Evolutionary conservation across 2,888 invertebrate genomes (phyloP), one percentile per base, ranked within the genome.

Genomic region (Lasioglossum morio): DNA sequence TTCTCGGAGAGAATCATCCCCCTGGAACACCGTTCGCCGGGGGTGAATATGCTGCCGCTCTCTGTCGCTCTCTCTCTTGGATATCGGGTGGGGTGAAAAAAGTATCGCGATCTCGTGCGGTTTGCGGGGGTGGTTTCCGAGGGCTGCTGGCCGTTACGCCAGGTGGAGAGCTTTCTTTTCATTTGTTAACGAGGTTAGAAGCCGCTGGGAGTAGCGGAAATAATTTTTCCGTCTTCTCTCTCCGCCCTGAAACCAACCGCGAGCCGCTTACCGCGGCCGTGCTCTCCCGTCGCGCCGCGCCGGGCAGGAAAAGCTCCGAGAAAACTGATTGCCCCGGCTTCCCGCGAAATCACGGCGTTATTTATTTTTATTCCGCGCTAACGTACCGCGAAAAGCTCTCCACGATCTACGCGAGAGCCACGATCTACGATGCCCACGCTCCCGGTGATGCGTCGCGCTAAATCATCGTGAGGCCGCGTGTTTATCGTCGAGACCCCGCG

Each of bases 121-220:
- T 57, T 66, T 37, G 16, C 72, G 72, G 46, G 75, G 80, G 80
- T 46, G 81, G 72, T 79, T 84, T 74, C 70, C 40, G 60, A 34
- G 63, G 48, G 78, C 66, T 46, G 72, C 10, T 57, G 57, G 57
- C 57, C 57, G n/a, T 12, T 57, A n/a, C 57, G 16, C n/a, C 73
- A 72, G 57, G 23, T 60, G 19, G 34, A 46, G 19, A 85, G 89
- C 82, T 82, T 91, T 84, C 91, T 87, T 91, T 91, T 90, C 90
- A 89, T 90, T 85, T 78, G 46, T 77, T 92, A 92, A 92, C 86
- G 87, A 91, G 86, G 86, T 92, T 92, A 90, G 81, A 84, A 88
- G 84, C 79, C 82, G 85, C 77, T 57, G 57, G 82, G 72, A 85
- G 87, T 85, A 72, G 66, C 85, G 85, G 79, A 90, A 91, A 91